Evolutionary conservation across 2,113 vertebrate genomes (phyloP).

Genomic region (Microtus richardsoni): DNA sequence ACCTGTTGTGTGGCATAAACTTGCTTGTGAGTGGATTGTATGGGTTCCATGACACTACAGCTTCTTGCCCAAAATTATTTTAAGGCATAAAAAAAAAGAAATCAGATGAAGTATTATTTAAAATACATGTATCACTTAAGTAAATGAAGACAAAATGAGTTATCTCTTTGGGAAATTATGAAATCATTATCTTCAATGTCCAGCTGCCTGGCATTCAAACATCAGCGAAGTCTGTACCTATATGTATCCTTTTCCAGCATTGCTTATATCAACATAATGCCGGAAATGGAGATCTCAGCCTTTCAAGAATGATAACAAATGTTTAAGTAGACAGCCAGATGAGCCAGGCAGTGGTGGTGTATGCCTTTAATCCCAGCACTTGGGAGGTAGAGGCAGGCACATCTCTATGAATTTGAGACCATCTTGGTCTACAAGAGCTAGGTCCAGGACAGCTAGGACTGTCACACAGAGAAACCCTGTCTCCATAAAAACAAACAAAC

Average conservation of each 20-base stretch:
- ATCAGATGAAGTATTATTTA: background rate
- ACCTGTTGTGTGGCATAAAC: background rate
- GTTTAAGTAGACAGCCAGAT: background rate
- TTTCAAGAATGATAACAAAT: background rate
- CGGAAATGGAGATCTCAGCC: background rate
- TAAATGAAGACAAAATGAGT: background rate
- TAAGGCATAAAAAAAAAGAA: background rate
- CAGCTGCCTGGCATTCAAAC: background rate
- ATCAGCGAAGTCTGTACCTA: background rate
- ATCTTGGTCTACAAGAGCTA: background rate
- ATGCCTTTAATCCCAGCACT: background rate
- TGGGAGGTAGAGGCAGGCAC: background rate
- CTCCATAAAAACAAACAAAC: too few relatives aligned
- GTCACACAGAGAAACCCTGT: background rate
- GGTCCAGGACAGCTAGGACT: background rate
- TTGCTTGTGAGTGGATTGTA: background rate
- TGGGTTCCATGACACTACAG: background rate
- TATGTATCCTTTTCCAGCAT: background rate
- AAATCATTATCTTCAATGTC: background rate
- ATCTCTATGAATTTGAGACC: background rate
- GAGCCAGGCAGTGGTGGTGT: too few relatives aligned
- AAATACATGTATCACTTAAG: background rate
- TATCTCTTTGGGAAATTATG: too few relatives aligned
- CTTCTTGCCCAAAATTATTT: background rate
- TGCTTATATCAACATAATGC: background rate